Evolutionary conservation across 2,113 vertebrate species (phyloP).

Genomic region (Hypocryptadius cinnamomeus): DNA sequence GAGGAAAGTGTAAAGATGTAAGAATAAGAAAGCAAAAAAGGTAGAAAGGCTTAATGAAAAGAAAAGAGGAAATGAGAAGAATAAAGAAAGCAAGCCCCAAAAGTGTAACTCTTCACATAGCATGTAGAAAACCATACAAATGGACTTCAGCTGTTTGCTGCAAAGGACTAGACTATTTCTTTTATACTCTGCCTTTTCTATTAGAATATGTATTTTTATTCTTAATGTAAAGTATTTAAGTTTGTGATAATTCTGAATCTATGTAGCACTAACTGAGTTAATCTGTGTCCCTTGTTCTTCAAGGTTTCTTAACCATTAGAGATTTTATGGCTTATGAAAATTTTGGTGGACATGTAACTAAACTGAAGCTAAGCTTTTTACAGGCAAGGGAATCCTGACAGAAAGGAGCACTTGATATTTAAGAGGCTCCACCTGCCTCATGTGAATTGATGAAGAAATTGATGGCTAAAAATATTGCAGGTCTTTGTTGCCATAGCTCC

Average conservation of each 20-base stretch:
- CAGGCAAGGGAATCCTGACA: slow-evolving; percentile 60
- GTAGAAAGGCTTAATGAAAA: background rate
- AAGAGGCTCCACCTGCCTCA: background rate
- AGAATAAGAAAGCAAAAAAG: background rate
- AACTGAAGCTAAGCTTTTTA: slow-evolving; percentile 72
- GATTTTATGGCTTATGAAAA: slow-evolving; percentile 72
- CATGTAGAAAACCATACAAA: background rate
- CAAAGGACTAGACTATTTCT: background rate
- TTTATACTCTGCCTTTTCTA: background rate
- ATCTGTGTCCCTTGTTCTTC: background rate
- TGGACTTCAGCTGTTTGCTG: background rate
- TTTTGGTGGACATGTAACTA: slow-evolving; percentile 73
- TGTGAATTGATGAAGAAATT: background rate
- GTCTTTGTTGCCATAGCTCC: background rate
- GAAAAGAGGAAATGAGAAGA: background rate
- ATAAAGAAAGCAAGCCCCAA: background rate
- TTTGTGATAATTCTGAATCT: background rate
- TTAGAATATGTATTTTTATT: background rate
- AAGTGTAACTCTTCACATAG: background rate
- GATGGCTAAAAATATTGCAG: background rate
- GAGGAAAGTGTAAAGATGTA: background rate
- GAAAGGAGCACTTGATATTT: background rate
- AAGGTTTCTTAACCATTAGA: slow-evolving; percentile 64
- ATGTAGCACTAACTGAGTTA: background rate
- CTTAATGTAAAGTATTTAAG: background rate